A percentile compares a stretch with the other conserved stretches of the same genome.
Evolutionary conservation across 2,797 vertebrate genomes (phyloP).

Genomic region (Kryptopterus vitreolus): DNA sequence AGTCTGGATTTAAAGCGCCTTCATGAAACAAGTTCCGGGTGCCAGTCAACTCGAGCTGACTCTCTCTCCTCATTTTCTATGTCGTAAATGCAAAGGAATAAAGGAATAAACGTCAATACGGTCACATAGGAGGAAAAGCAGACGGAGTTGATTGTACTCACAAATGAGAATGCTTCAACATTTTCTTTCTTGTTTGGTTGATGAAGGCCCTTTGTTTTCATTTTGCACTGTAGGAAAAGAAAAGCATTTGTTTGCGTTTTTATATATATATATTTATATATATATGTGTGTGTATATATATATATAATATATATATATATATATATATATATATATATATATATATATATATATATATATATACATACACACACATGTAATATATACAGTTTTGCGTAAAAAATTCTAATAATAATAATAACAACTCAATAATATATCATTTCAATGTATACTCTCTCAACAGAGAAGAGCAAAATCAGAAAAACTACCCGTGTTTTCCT

Average conservation of each 20-base stretch:
- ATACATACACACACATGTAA: too few species aligned
- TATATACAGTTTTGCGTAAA: too few species aligned
- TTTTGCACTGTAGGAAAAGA: slow-evolving; percentile 17
- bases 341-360: too few species aligned
- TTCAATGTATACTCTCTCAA: neutral
- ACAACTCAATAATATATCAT: too few species aligned
- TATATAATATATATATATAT: too few species aligned
- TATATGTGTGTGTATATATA: too few species aligned
- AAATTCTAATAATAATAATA: too few species aligned
- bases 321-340: too few species aligned
- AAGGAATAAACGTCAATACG: too few species aligned
- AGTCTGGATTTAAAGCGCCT: slow-evolving; percentile 31
- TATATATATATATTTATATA: too few species aligned
- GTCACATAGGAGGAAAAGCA: neutral
- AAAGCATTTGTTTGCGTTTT: neutral
- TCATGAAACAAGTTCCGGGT: slow-evolving; percentile 40
- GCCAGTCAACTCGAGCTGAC: neutral
- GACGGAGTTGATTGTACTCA: slow-evolving; percentile 56
- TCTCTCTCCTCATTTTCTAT: slow-evolving; percentile 46
- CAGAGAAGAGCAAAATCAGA: neutral
- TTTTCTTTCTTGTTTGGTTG: slow-evolving; percentile 13
- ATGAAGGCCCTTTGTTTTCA: slow-evolving; percentile 58
- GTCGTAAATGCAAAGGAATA: neutral
- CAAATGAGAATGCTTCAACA: slow-evolving; percentile 50
- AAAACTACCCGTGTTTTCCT: slow-evolving; percentile 21